Conservation (phyloP, 2,113 vertebrate species). For the Sardina pilchardus region DNA sequence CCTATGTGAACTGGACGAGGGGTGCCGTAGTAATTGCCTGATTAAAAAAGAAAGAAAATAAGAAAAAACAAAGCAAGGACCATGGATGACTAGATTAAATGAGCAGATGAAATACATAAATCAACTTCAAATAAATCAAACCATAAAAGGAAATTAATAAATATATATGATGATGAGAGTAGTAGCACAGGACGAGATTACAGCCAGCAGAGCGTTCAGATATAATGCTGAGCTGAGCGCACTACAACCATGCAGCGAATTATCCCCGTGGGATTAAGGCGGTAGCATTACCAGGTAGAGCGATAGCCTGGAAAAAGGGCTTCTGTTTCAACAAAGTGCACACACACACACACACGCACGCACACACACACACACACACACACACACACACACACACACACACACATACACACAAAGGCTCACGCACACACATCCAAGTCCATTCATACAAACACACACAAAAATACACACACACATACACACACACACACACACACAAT, state of each 20-base stretch:
- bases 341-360: too few relatives aligned
- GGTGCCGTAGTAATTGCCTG: conserved; percentile 80
- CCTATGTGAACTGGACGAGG: conserved; percentile 76
- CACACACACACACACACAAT: neutral
- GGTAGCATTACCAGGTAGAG: neutral
- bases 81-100: neutral
- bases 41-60: neutral
- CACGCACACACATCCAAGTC: neutral
- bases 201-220: neutral
- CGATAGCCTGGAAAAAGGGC: neutral
- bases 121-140: neutral
- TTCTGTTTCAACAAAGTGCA: neutral
- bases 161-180: neutral
- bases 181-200: neutral
- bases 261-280: neutral
- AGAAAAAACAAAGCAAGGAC: neutral
- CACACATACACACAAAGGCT: neutral
- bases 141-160: neutral
- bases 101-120: neutral
- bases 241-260: neutral
- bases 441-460: neutral
- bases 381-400: too few relatives aligned
- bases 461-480: neutral
- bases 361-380: too few relatives aligned
- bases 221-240: conserved; percentile 2